Evolutionary conservation across 2,113 vertebrate genomes (phyloP), one percentile per base, ranked within the genome.

Genomic region (Leptodactylus fuscus): DNA sequence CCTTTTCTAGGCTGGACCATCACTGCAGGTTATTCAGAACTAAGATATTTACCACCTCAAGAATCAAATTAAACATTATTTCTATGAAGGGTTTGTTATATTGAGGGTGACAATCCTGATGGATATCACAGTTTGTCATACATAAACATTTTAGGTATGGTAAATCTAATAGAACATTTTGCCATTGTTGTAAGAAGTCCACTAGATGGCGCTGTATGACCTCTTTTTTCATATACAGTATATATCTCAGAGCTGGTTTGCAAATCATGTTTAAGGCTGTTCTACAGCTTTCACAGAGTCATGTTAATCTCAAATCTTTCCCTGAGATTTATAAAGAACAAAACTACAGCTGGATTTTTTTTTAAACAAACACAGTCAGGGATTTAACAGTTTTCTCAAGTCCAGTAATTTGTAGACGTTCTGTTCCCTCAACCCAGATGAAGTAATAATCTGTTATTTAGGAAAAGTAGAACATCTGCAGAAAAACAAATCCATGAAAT

Each of bases 241-340:
- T 27, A 46, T 29, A 34, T 70, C 20, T 18, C 27, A 34, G 41
- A 29, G 20, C 24, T 16, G 73, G 15, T 49, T 29, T 49, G 41
- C 18, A 87, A 41, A 82, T 70, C 41, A 15, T 73, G 80, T 67
- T 60, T 69, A 41, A 22, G 38, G 65, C 44, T 46, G 36, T 38
- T 22, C n/a, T 60, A 36, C 67, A 60, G 53, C 58, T 29, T 49
- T 16, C 76, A 74, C 5, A 48, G 29, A 58, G 81, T 32, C 62
- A 34, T 69, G 58, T 65, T 77, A 77, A 51, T 77, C 82, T 67
- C 58, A 85, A 48, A 77, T 85, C 73, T 67, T 62, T 77, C 53
- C 34, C 49, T 27, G 85, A 81, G 85, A 60, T 60, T 75, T 53
- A 79, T 44, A 48, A 75, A 74, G 44, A 55, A 81, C 60, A 83